These are phyloP conservation scores for Loxodonta africana DNA, from an alignment of 2,113 vertebrate genomes.

Conservation along the genomic window DNA sequence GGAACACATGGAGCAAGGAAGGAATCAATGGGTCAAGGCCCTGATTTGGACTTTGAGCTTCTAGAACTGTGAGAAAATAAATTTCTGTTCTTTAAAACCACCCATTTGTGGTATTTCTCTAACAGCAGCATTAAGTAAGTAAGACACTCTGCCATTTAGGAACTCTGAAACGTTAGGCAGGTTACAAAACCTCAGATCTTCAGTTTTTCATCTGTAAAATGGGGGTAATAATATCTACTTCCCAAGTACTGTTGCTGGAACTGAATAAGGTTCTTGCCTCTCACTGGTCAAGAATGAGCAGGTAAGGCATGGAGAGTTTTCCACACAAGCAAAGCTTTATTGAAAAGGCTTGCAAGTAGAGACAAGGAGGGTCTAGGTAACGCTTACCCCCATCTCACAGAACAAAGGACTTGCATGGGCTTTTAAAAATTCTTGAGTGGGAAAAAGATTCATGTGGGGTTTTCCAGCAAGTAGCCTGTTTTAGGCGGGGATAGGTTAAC, in stretches of 20 bases:
- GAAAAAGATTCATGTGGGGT: no score
- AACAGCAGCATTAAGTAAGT: not conserved
- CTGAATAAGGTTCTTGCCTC: no score
- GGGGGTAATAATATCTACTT: not conserved
- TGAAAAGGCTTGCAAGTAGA: no score
- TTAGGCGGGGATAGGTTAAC: no score
- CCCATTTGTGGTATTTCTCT: not conserved
- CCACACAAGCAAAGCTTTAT: no score
- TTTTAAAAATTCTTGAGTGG: no score
- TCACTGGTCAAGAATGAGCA: no score
- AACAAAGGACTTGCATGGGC: no score
- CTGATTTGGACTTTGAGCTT: not conserved
- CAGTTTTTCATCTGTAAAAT: conserved; percentile 5
- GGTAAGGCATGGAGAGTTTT: no score
- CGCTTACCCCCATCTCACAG: no score
- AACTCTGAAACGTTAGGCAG: not conserved
- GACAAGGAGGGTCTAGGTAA: no score
- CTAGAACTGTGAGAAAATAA: not conserved
- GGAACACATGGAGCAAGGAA: not conserved
- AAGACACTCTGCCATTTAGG: not conserved
- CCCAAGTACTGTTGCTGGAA: not conserved
- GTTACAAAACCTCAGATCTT: not conserved
- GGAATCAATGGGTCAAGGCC: not conserved
- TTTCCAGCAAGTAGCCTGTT: no score
- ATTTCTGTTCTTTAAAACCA: not conserved